Evolutionary conservation across 2,888 invertebrate genomes (phyloP).

Genomic region (Nephrotoma guestfalica): DNA sequence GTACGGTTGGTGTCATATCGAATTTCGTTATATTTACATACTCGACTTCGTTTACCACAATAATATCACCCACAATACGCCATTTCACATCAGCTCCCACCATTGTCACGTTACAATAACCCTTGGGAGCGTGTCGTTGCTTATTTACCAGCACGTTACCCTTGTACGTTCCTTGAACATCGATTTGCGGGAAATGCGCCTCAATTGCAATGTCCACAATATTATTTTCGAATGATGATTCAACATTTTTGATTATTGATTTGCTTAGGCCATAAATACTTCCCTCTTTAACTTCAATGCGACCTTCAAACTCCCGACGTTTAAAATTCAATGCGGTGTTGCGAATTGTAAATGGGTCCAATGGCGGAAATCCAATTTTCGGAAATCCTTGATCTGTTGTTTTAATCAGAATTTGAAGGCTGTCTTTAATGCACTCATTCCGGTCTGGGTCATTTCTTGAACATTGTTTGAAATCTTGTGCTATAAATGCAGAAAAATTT

Average conservation of each 20-base stretch:
- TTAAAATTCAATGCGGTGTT: background rate
- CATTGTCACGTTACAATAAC: constrained; percentile 42
- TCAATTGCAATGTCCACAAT: constrained; percentile 43
- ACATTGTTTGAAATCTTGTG: background rate
- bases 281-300: constrained; percentile 32
- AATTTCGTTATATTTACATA: constrained; percentile 43
- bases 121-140: constrained; percentile 43
- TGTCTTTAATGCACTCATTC: background rate
- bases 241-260: constrained; percentile 39
- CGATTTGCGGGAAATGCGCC: constrained; percentile 38
- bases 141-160: constrained; percentile 46
- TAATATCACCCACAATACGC: constrained; percentile 37
- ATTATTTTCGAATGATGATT: constrained; percentile 39
- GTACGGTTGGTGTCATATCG: constrained; percentile 46
- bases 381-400: background rate
- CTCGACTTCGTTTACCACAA: constrained; percentile 37
- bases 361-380: background rate
- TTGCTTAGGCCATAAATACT: constrained; percentile 39
- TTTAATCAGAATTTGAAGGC: background rate
- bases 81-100: constrained; percentile 32
- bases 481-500: background rate
- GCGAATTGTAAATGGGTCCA: background rate
- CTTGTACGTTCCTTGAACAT: constrained; percentile 42
- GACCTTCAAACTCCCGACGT: background rate
- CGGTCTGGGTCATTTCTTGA: background rate